Evolutionary conservation across 2,888 invertebrate genomes (phyloP), one percentile per base, ranked within the genome.

Genomic region (Rhagium mordax): DNA sequence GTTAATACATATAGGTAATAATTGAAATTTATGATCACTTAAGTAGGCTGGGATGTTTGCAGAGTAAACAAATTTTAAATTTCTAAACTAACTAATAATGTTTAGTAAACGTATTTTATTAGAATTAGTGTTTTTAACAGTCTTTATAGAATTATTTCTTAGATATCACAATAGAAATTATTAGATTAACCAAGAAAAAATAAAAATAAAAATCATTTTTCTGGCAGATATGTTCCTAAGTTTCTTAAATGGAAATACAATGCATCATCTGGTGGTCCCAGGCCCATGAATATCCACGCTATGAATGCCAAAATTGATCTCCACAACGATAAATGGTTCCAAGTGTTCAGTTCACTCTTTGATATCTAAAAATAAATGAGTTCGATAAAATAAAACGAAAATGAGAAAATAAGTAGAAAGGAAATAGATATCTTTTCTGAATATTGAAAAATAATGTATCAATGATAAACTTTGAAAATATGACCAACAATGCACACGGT

Each of bases 281-380:
- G 88, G 6, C 91, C 88, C 78, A 91, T 89, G 81, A 91, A 90
- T 0, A 90, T 88, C 81, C 92, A 86, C 0, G 91, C 91, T 1
- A 90, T 84, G 75, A 91, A 89, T 0, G 92, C 90, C 10, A 92
- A 85, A 2, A 91, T 88, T 0, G 91, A 90, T 16, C 92, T 88
- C 90, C 91, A 91, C 79, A 91, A 88, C 2, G 92, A 92, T 75
- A 92, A 88, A 76, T 91, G 90, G 0, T 90, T 91, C 92, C 92
- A 92, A 0, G 90, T 89, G 79, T 89, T 89, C 79, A 91, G 89
- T 5, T 90, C 88, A 18, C 89, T 89, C 76, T 88, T 88, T 13
- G 90, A 89, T 2, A 90, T 88, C 91, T 91, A 87, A 10, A 89
- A 89, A 41, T 57, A 68, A 75, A 73, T 55, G 61, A 55, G 51